These are phyloP conservation scores for Myrmecobius fasciatus DNA, from an alignment of 2,113 vertebrate genomes.

Conservation along the genomic window DNA sequence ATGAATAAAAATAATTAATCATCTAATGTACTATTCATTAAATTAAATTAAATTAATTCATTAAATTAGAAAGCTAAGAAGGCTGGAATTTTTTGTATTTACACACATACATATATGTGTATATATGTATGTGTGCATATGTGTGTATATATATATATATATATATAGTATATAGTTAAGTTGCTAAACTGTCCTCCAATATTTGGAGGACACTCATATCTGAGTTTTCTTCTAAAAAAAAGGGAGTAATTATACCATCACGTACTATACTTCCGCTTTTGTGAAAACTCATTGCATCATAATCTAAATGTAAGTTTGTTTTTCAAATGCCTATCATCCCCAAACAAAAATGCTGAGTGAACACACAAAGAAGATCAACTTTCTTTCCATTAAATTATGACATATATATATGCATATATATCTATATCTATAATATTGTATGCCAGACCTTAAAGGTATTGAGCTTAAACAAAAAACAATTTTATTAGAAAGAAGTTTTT, in stretches of 20 bases:
- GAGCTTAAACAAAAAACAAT: neutral
- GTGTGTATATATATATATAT: too few species aligned
- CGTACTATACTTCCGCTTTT: neutral
- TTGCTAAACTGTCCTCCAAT: neutral
- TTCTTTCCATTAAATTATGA: constrained; percentile 41
- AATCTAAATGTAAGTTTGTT: neutral
- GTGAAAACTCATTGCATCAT: neutral
- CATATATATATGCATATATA: too few species aligned
- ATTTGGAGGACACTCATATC: neutral
- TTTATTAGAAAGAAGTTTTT: neutral
- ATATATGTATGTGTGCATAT: too few species aligned
- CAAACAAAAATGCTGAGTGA: neutral
- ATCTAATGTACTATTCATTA: neutral
- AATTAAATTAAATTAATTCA: too few species aligned
- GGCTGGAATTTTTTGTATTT: neutral
- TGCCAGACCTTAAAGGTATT: neutral
- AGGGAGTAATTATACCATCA: neutral
- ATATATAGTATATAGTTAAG: neutral
- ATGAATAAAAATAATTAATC: neutral
- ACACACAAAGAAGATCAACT: constrained; percentile 6
- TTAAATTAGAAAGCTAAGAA: neutral
- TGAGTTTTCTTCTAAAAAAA: neutral
- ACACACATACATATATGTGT: too few species aligned
- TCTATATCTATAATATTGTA: neutral
- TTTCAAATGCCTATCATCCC: neutral